Percentiles rank a stretch among this genome's conserved stretches.
Evolutionary conservation across 2,888 invertebrate genomes (phyloP).

Genomic region (Cataglyphis cursor): DNA sequence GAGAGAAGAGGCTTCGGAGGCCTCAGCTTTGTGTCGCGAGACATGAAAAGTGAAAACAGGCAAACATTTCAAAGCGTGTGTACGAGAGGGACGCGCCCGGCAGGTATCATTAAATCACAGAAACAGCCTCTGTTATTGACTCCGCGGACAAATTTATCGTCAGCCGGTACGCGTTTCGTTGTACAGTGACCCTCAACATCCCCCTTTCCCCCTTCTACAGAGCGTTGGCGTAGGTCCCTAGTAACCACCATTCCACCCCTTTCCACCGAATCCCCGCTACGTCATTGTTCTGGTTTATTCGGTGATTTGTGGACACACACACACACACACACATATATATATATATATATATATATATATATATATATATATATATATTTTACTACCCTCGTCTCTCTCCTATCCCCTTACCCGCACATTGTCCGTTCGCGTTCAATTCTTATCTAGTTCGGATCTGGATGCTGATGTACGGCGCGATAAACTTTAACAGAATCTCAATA

Average conservation of each 20-base stretch:
- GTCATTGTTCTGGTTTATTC: conserved; percentile 86
- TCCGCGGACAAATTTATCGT: conserved; percentile 86
- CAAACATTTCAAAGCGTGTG: conserved; percentile 75
- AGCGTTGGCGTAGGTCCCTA: conserved; percentile 71
- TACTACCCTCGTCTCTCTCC: conserved; percentile 76
- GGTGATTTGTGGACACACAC: conserved; percentile 86
- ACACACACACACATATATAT: too few species aligned
- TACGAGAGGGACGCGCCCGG: conserved; percentile 67
- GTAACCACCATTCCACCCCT: conserved; percentile 72
- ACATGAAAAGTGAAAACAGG: conserved; percentile 80
- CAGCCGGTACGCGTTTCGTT: conserved; percentile 81
- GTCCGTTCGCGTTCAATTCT: conserved; percentile 25
- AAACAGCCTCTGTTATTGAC: conserved; percentile 86
- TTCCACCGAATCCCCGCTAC: conserved; percentile 77
- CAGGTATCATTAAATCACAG: conserved; percentile 86
- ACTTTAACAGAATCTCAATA: conserved; percentile 44
- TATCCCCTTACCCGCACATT: conserved; percentile 51
- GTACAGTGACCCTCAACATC: conserved; percentile 78
- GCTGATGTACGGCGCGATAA: conserved; percentile 35
- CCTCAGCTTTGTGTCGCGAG: conserved; percentile 56
- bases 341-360: background rate
- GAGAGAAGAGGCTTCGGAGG: conserved; percentile 37
- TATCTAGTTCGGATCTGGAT: conserved; percentile 28
- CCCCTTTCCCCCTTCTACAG: conserved; percentile 65
- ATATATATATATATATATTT: conserved; percentile 66